Base-by-base conservation (phyloP, 2,888 invertebrate genomes). In the Amblyjoppa fuscipennis region DNA sequence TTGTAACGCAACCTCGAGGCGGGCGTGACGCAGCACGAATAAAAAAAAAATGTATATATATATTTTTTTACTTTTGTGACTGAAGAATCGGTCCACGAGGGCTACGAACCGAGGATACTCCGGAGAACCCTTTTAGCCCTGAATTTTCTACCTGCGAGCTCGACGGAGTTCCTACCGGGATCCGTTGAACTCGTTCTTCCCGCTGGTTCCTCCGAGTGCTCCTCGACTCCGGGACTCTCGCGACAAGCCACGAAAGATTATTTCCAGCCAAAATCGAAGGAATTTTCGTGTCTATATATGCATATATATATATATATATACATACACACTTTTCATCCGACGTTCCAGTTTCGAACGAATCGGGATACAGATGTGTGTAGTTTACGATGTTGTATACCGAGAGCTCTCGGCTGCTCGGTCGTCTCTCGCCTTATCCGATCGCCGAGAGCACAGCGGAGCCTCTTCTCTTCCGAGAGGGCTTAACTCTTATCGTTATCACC, bases 401-500 rank as follows among this genome's bases (percentile, higher is more conserved):
- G 45, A 75, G 61, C 64, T 9, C n/a, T 49, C 28, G 59, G 13
- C 7, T 11, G 28, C 28, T 28, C 2, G 74, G 75, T 64, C 64
- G 75, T 49, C 11, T 75, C 75, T 64, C 49, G 49, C 64, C 75
- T 75, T 75, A 64, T 75, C 75, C 75, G 20, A 64, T 64, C 25
- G 38, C 41, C 74, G 41, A 41, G 64, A 64, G 61, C 59, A 59
- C 11, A 75, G 49, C 61, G 45, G 45, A 34, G 45, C 25, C 45
- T 49, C 51, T 38, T 61, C 74, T 75, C 45, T 45, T 49, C 73
- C 45, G 74, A 56, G 74, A 56, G 81, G 89, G 91, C 90, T 92
- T 89, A 90, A 90, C 86, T 91, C 90, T 93, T 93, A 93, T 93
- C 93, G 93, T 91, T 93, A 93, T 93, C 93, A 59, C 89, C 85